Evolutionary conservation across 2,113 vertebrate genomes (phyloP).

Genomic region (Grallaria varia): DNA sequence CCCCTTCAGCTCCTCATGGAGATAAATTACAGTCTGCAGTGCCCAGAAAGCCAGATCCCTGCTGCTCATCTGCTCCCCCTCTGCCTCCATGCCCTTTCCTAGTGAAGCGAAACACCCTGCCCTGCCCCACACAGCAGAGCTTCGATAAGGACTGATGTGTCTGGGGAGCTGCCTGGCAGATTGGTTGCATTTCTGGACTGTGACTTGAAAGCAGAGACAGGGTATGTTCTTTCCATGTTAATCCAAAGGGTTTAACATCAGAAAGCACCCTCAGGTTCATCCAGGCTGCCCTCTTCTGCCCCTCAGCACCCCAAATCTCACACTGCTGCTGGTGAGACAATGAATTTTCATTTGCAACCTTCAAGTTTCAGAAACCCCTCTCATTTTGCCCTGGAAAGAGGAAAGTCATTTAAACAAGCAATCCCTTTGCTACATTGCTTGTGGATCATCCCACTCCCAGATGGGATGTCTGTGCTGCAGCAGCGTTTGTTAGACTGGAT

Average conservation of each 20-base stretch:
- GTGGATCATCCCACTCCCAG: constrained; percentile 50
- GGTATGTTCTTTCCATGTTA: accelerated
- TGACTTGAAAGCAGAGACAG: not conserved
- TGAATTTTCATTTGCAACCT: not conserved
- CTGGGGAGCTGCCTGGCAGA: constrained; percentile 15
- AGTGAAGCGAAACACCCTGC: not conserved
- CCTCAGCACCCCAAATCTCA: not conserved
- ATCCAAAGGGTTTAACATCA: not conserved
- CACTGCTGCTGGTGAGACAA: not conserved
- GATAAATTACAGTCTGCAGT: constrained; percentile 52
- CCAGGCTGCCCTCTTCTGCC: not conserved
- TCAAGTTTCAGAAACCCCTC: not conserved
- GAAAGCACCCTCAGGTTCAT: not conserved
- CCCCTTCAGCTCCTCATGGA: constrained; percentile 13
- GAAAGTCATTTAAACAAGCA: constrained; percentile 42
- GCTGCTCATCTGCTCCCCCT: not conserved
- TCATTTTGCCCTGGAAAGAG: not conserved
- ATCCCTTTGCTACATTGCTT: not conserved
- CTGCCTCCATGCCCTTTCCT: constrained; percentile 9
- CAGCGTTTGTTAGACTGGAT: constrained; percentile 48
- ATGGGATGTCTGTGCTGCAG: constrained; percentile 46
- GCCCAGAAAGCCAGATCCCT: not conserved
- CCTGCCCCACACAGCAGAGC: not conserved
- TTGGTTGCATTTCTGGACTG: not conserved
- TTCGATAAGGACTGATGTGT: not conserved